Percentiles rank a stretch among this genome's conserved stretches.
These are phyloP conservation scores for Pyxicephalus adspersus DNA, from an alignment of 2,113 vertebrate species.

Conservation along the genomic window DNA sequence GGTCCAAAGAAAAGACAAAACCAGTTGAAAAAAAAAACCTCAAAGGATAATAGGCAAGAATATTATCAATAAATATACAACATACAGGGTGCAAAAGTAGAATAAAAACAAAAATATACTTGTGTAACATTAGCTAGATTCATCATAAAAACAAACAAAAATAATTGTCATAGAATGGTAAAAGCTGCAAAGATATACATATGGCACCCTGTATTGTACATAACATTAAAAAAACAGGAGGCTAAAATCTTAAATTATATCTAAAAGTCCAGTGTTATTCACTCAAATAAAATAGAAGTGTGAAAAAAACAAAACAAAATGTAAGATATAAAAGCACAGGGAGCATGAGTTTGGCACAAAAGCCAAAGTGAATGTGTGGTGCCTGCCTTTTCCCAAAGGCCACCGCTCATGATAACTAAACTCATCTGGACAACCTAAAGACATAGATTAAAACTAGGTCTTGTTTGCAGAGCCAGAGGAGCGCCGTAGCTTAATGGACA, in stretches of 20 bases:
- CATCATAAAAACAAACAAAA: not conserved
- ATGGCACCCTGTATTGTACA: conserved; percentile 60
- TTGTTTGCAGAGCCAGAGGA: conserved; percentile 98
- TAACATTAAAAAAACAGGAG: conserved; percentile 62
- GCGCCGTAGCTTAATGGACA: conserved; percentile 97
- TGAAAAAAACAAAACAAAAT: conserved; percentile 27
- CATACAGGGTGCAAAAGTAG: not conserved
- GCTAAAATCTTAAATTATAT: conserved; percentile 70
- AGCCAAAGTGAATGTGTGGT: conserved; percentile 21
- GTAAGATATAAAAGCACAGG: conserved; percentile 59
- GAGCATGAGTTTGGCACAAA: conserved; percentile 52
- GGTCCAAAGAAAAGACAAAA: conserved; percentile 14
- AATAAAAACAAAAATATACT: conserved; percentile 2
- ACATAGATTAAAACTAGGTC: conserved; percentile 74
- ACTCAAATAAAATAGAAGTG: conserved; percentile 58
- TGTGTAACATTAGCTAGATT: not conserved
- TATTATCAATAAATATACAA: conserved; percentile 44
- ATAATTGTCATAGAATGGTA: conserved; percentile 9
- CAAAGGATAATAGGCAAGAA: conserved; percentile 20
- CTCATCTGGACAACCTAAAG: not conserved
- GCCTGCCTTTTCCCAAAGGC: conserved; percentile 24
- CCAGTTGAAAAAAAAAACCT: not conserved
- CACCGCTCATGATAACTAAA: conserved; percentile 16
- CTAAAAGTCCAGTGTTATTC: conserved; percentile 74
- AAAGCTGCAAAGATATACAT: conserved; percentile 55